Base-by-base conservation (phyloP, 2,113 vertebrate species). In the Quiscalus mexicanus region DNA sequence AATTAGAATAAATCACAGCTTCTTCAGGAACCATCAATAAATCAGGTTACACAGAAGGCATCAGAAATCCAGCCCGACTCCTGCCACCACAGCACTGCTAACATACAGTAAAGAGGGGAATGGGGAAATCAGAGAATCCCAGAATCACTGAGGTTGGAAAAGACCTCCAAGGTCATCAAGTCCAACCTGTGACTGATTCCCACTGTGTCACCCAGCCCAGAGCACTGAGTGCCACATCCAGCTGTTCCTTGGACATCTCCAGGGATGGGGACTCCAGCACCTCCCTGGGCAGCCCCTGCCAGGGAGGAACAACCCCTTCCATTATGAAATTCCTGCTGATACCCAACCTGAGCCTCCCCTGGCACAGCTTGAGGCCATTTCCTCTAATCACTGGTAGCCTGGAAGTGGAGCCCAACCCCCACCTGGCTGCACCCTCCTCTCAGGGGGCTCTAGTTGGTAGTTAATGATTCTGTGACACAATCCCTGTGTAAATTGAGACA, bases 1-100 rank as follows among this genome's bases (percentile, higher is more conserved):
- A 45, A 58, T 60, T 64, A 85, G 15, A 75, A 91, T 64, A 83
- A 92, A 93, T 93, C 79, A 77, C 88, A 45, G 94, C 94, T 96
- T 84, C 91, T 41, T 84, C 81, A 47, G 59, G 59, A 86, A 10
- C 73, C 6, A 2, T 22, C 81, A 82, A 87, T 73, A 92, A 89
- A 91, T 55, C 67, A 84, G 87, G 47, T 37, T 33, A 64, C 70
- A 42, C 71, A 80, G 83, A 69, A 86, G 62, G 82, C 79, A 87
- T 15, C 71, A 69, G 84, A 81, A 85, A 92, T 22, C 21, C 82
- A 65, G 91, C 68, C 82, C 62, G 67, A 41, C 47, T 67, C 14
- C 23, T 53, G 87, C 10, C 63, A 67, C 27, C 18, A 31, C 16
- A 65, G 64, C 67, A 18, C 33, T 1, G 65, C 76, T 55, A 33